Evolutionary conservation across 2,888 invertebrate genomes (phyloP), one percentile per base, ranked within the genome.

Genomic region (Agrotis ipsilon): DNA sequence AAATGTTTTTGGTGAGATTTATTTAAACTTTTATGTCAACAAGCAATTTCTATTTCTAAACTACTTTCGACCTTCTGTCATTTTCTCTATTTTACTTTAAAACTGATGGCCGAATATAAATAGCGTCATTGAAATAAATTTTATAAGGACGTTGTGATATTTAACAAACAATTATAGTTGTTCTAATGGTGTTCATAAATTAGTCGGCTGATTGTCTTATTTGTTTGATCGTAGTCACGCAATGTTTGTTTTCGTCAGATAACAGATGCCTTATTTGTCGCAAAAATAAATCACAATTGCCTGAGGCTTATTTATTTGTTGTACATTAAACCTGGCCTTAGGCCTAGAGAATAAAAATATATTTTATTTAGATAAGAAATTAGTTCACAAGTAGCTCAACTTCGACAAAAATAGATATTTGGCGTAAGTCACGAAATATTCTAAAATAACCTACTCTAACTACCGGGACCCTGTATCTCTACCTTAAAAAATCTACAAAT

Each of bases 111-210:
- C 60, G 61, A 70, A 73, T 66, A 76, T 64, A 70, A 79, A 80
- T 72, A 32, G 65, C 24, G 71, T 51, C 71, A 69, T 81, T 80
- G 27, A 59, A 63, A 75, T 51, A 68, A 14, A 54, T 68, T 49
- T 58, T 65, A 55, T 39, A 68, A 72, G 67, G 64, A 55, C 32
- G 48, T 60, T 54, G 45, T 62, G 52, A 24, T 61, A 57, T 63
- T 71, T 54, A 81, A 81, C 63, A 72, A 72, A 79, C 66, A 78
- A 80, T 70, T 54, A 67, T 52, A 64, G 54, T 72, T 72, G 62
- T 55, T 62, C 5, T 62, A 68, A 73, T 66, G 68, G 18, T 9
- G 39, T n/a, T 48, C 32, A 72, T 78, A 79, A 83, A 81, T 82
- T 13, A 64, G 16, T 67, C 51, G 62, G 60, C 49, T 59, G 58